A percentile compares a stretch with the other conserved stretches of the same genome.
Conservation (phyloP, 64 coral and sea anemone genomes). For the Actinia equina region DNA sequence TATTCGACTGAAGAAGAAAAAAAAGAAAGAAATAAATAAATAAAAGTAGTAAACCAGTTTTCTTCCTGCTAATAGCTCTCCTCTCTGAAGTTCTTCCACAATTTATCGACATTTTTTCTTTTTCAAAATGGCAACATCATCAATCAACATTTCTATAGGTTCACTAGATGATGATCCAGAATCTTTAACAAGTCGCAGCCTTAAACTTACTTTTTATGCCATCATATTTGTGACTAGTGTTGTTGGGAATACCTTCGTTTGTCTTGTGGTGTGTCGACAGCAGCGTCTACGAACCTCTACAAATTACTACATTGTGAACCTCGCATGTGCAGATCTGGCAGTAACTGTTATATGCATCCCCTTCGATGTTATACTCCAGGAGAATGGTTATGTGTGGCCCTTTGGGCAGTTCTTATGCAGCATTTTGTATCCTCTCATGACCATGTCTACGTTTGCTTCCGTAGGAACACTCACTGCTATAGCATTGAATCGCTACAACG, state of each 20-base stretch:
- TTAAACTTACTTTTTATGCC: constrained; percentile 71
- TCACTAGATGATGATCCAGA: background rate
- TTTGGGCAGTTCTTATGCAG: constrained; percentile 71
- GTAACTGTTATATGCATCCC: constrained; percentile 79
- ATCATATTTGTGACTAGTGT: constrained; percentile 52
- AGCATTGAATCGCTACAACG: constrained; percentile 66
- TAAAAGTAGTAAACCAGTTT: background rate
- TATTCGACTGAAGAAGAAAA: background rate
- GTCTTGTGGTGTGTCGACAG: constrained; percentile 77
- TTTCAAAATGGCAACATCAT: background rate
- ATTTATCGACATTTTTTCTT: too few relatives aligned
- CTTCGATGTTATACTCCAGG: constrained; percentile 83
- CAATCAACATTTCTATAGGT: background rate
- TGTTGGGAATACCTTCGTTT: constrained; percentile 70
- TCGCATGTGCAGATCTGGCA: constrained; percentile 72
- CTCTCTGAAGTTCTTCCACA: background rate
- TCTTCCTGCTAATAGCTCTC: too few relatives aligned
- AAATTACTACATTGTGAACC: constrained; percentile 88
- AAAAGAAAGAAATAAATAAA: too few relatives aligned
- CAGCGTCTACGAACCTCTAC: constrained; percentile 80
- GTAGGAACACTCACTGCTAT: constrained; percentile 87
- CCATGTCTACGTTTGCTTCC: constrained; percentile 79
- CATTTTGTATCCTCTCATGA: constrained; percentile 80
- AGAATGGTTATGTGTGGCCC: constrained; percentile 71
- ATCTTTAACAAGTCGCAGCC: background rate